phyloP scores from a whole-genome alignment of 2,797 vertebrate genomes.

The Heteromormyrus szaboi region DNA sequence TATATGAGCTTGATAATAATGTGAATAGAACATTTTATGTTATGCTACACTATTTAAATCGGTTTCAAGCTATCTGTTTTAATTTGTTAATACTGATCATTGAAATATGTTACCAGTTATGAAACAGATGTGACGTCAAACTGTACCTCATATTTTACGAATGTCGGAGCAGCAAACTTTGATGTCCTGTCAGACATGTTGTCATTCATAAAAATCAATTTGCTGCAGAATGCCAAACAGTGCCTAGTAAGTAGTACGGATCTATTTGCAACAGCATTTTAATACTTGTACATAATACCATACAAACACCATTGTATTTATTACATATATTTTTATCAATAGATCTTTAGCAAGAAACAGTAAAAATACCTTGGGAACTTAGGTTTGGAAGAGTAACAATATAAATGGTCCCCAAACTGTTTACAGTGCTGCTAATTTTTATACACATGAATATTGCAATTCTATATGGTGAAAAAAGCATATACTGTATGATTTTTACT shows the following conservation, averaged over 20 bases:
- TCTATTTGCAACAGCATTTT: neutral
- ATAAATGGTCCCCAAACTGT: neutral
- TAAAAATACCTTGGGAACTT: neutral
- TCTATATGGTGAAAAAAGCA: neutral
- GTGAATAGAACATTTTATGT: neutral
- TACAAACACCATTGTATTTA: neutral
- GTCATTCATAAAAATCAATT: conserved; percentile 35
- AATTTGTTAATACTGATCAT: neutral
- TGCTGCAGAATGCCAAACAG: conserved; percentile 47
- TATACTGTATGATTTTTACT: neutral
- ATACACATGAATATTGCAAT: neutral
- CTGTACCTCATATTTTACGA: conserved; percentile 54
- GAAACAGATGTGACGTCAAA: conserved; percentile 35
- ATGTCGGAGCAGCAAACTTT: conserved; percentile 54
- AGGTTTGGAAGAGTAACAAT: neutral
- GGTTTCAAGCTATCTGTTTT: neutral
- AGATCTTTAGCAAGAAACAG: neutral
- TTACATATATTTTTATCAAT: neutral
- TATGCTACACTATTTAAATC: neutral
- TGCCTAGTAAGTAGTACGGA: conserved; percentile 53
- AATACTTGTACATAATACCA: neutral
- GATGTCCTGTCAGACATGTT: conserved; percentile 49
- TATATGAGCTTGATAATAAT: neutral
- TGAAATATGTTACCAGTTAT: conserved; percentile 45
- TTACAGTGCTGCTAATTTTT: neutral